Evolutionary conservation across 2,113 vertebrate genomes (phyloP), one percentile per base, ranked within the genome.

Genomic region (Pseudolaguvia tuberculata): DNA sequence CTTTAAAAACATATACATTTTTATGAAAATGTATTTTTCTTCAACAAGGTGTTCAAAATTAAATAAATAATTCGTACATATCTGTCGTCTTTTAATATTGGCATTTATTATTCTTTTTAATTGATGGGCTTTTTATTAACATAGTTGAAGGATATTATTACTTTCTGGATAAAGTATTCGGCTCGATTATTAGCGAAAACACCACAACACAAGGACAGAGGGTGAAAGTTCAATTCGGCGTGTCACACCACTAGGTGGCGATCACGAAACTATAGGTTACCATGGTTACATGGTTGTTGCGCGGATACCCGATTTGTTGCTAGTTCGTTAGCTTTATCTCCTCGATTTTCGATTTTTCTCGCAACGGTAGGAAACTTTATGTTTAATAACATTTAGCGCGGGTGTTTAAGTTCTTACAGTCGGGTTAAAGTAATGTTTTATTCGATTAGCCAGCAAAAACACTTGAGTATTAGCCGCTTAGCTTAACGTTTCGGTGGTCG

Each of bases 261-360:
- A 35, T 21, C 35, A 35, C 18, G 20, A 9, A 6, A 21, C 45
- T n/a, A 17, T 55, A 23, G 11, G 75, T 70, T 77, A 25, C 75
- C 20, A 70, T 77, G 75, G 58, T 39, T 71, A 77, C 75, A 50
- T 8, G 4, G 68, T 71, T 70, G 66, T 70, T 55, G 29, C 5
- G 21, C 48, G 27, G 67, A 45, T 45, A 27, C 15, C 20, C 18
- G 31, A 2, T 27, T 42, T 69, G 27, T 14, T 70, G 6, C 47
- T 63, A 77, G 75, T 29, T 61, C 23, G 27, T n/a, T 58, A 45
- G 67, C 35, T 42, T 58, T 21, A 48, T 9, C 0, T 6, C 1
- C 3, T 15, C 21, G 29, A 65, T 23, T 13, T 17, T 17, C 18
- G 25, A 76, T 13, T 59, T 31, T n/a, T 75, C 27, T 5, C 51